Base-by-base conservation (phyloP, 2,888 invertebrate species). In the Fragum fragum region DNA sequence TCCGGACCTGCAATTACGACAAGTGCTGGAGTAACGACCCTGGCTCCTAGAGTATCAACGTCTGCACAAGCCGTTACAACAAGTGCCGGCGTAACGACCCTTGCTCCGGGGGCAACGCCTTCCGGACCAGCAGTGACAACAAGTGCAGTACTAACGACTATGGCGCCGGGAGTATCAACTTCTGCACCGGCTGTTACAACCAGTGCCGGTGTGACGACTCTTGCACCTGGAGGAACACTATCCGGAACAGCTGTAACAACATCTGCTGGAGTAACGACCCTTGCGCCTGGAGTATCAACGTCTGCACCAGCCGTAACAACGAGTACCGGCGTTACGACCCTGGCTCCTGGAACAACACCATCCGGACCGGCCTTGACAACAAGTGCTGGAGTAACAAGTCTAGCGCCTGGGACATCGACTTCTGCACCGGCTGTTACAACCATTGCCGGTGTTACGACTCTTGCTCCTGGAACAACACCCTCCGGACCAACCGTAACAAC, bases 1-100 rank as follows among this genome's bases (percentile, higher is more conserved):
- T n/a, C 21, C 1, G 55, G n/a, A 11, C 55, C 55, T n/a, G 55
- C n/a, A n/a, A 21, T 21, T 21, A 57, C 57, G 21, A 57, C 57
- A 1, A 5, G 23, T 1, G 57, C 57, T 28, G 57, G 57, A 26
- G 57, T 26, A 1, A 57, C 57, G 26, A 57, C 57, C 9, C 21
- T 57, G 26, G 57, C 57, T 18, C 57, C 57, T 14, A 26, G 57
- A 26, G 57, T 26, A 57, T 26, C 57, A 57, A 57, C 57, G 0
- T 18, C 26, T 2, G 57, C 57, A 14, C 57, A 18, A 28, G 57
- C 26, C 26, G 57, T 36, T 3, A 36, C 57, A 23, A 57, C 57
- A 57, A 57, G 26, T 5, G 1, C 26, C 3, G 57, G 57, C 26
- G 57, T 26, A 2, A 26, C 57, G 1, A 57, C 57, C 7, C 21